Evolutionary conservation across 1,140 invertebrate genomes (phyloP), one percentile per base, ranked within the genome.

Genomic region (Aphaenogaster floridana): DNA sequence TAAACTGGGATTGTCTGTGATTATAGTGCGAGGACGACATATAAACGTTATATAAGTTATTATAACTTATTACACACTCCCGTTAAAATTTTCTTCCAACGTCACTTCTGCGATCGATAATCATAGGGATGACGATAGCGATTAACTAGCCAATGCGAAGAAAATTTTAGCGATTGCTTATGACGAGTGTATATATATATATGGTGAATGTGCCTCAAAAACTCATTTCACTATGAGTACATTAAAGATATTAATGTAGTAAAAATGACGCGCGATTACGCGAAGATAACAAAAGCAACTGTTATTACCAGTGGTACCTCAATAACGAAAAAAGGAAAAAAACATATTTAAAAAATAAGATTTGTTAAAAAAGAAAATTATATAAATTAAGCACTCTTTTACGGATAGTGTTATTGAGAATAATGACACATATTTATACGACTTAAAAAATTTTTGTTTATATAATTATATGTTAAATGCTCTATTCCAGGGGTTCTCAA

Each of bases 131-230:
- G 13, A 80, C 2, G 59, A 34, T 54, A 42, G 17, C 5, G 36
- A 86, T 63, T 45, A 42, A 80, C 74, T 71, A 74, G 39, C 39
- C 52, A 45, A 59, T 13, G 61, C 9, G 80, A 86, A 64, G 88
- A 71, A 86, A 77, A 89, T 86, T 64, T 86, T 86, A 77, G 48
- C 72, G 61, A 64, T 42, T 52, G 59, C 28, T 86, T 86, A 52
- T 42, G 69, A 86, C 80, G 80, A 45, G 80, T 54, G 83, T 83
- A 50, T 76, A 68, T 28, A 28, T 28, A 28, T 28, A 28, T 57
- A 64, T 66, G 50, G 71, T 80, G 15, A 63, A 86, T 61, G 85
- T 86, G 80, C 86, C 64, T 91, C 28, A 69, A 89, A 85, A 88
- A 54, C 80, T 85, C 71, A 86, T 66, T 80, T 68, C 54, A 34